Evolutionary conservation across 2,888 invertebrate genomes (phyloP).

Genomic region (Lithosia quadra): DNA sequence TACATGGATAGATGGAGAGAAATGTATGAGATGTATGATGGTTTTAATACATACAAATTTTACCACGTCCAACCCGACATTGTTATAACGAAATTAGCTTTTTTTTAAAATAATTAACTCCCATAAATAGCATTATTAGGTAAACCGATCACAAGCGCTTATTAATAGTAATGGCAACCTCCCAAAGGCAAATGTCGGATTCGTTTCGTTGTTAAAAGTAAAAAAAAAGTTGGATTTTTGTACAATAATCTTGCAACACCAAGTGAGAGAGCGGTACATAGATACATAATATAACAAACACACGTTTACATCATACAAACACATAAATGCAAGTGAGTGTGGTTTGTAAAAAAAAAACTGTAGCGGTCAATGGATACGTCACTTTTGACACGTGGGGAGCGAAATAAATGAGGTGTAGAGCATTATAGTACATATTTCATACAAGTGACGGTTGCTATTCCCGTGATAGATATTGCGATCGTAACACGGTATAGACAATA

Average conservation of each 20-base stretch:
- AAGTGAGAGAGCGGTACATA: conserved; percentile 49
- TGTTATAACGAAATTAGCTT: conserved; percentile 56
- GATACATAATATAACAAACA: conserved; percentile 45
- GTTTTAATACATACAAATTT: conserved; percentile 63
- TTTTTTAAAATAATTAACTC: conserved; percentile 50
- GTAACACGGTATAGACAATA: conserved; percentile 65
- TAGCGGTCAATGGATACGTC: conserved; percentile 69
- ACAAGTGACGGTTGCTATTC: conserved; percentile 39
- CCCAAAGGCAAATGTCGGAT: conserved; percentile 84
- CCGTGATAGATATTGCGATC: conserved; percentile 75
- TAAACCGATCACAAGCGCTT: conserved; percentile 86
- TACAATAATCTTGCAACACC: conserved; percentile 51
- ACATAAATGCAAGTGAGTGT: conserved; percentile 86
- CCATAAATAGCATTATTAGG: conserved; percentile 75
- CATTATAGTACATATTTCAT: conserved; percentile 24
- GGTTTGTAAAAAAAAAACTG: conserved; percentile 77
- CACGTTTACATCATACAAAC: conserved; percentile 61
- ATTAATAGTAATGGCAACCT: conserved; percentile 78
- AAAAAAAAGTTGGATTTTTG: conserved; percentile 38
- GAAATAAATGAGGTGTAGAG: conserved; percentile 38
- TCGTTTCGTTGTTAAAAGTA: conserved; percentile 61
- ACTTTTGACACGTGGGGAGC: conserved; percentile 41
- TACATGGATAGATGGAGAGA: conserved; percentile 64
- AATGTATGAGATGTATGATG: conserved; percentile 58
- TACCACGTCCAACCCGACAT: conserved; percentile 81